These are phyloP conservation scores for Saccopteryx bilineata DNA, from an alignment of 2,113 vertebrate species.

Conservation along the genomic window DNA sequence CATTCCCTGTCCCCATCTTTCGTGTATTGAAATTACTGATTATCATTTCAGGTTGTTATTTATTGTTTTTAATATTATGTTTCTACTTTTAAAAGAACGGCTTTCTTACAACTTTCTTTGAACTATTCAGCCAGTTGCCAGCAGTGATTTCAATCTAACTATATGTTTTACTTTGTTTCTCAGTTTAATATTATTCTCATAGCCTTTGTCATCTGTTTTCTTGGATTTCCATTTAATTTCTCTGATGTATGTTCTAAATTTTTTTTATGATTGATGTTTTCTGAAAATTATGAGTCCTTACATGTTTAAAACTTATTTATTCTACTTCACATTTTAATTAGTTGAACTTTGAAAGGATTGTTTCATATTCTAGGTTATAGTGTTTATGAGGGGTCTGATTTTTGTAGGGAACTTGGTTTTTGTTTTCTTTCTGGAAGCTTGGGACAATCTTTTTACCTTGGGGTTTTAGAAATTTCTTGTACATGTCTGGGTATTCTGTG, in stretches of 20 bases:
- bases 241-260: neutral
- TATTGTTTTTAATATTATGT: constrained; percentile 14
- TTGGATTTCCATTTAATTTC: neutral
- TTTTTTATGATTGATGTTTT: neutral
- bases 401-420: constrained; percentile 12
- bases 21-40: constrained; percentile 7
- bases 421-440: constrained; percentile 17
- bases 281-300: constrained; percentile 35
- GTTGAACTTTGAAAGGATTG: neutral
- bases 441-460: neutral
- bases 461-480: neutral
- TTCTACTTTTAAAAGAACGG: neutral
- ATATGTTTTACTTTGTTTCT: neutral
- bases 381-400: neutral
- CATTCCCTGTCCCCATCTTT: neutral
- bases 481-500: neutral
- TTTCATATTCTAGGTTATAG: neutral
- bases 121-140: neutral
- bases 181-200: neutral
- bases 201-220: neutral
- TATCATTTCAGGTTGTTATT: neutral
- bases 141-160: neutral
- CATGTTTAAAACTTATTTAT: neutral
- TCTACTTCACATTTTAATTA: neutral
- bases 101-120: neutral